Evolutionary conservation across 2,888 invertebrate genomes (phyloP).

Genomic region (Campoletis raptor): DNA sequence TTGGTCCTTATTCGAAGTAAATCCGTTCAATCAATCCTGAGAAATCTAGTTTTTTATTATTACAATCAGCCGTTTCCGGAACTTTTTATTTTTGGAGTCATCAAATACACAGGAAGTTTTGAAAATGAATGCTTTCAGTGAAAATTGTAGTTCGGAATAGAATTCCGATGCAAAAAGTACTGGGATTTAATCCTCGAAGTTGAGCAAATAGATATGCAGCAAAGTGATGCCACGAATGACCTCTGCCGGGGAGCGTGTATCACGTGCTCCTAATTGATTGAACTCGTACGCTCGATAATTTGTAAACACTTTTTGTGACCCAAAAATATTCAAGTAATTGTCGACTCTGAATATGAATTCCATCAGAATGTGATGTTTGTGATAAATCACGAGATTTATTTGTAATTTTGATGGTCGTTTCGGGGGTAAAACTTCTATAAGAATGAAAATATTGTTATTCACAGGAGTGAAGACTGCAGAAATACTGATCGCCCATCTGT

Average conservation of each 20-base stretch:
- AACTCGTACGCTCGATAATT: not conserved
- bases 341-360: not conserved
- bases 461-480: slow-evolving; percentile 91
- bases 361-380: not conserved
- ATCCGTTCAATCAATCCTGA: too few relatives aligned
- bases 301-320: not conserved
- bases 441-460: slow-evolving; percentile 61
- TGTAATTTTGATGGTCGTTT: not conserved
- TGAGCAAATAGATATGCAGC: not conserved
- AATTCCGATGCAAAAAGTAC: not conserved
- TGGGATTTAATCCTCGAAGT: not conserved
- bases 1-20: too few relatives aligned
- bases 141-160: not conserved
- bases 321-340: not conserved
- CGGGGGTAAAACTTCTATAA: too few relatives aligned
- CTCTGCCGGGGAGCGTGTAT: not conserved
- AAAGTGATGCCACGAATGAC: not conserved
- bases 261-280: too few relatives aligned
- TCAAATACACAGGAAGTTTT: not conserved
- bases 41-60: too few relatives aligned
- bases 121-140: too few relatives aligned
- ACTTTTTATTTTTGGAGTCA: too few relatives aligned
- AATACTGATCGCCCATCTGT: slow-evolving; percentile 92
- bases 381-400: not conserved
- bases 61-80: too few relatives aligned